Evolutionary conservation across 2,797 vertebrate species (phyloP), one percentile per base, ranked within the genome.

Genomic region (Molossus molossus): DNA sequence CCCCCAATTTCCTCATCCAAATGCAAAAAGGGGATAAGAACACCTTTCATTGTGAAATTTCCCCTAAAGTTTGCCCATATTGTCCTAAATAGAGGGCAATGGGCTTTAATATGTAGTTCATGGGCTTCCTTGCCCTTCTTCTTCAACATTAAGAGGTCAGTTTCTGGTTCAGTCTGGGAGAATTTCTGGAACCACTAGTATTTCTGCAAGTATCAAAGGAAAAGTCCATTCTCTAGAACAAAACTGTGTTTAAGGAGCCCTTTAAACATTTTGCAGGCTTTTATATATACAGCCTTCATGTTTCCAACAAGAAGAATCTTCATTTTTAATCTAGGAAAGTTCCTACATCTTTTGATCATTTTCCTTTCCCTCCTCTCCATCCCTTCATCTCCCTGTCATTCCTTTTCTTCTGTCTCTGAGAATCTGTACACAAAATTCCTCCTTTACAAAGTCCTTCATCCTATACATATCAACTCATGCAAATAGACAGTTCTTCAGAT

Each of bases 311-410:
- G 25, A 84, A 88, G 6, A 64, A 65, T 53, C 23, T 53, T 89
- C 33, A 45, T 40, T 86, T 89, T 72, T 82, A 87, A 93, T 76
- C 40, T 60, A 89, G 18, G 2, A 14, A 89, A 55, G 12, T 64
- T n/a, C 57, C 50, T 72, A 57, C 2, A 73, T 57, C 72, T 69
- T 94, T 93, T 48, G 8, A 94, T 89, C 17, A 72, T 65, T 95
- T 89, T 91, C 4, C 48, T 67, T 91, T 89, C 23, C 87, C 65
- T 91, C 84, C 18, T 95, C 45, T 94, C 67, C 20, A n/a, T 79
- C 70, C 27, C 17, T 69, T 27, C 23, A 91, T 73, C 40, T 70
- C 45, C 11, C 40, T 87, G n/a, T 45, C 65, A 45, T 70, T 94
- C 79, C 12, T 92, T 48, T 90, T 90, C 27, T 37, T 64, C 48